phyloP scores from a whole-genome alignment of 2,797 vertebrate genomes.

The Pygocentrus nattereri region DNA sequence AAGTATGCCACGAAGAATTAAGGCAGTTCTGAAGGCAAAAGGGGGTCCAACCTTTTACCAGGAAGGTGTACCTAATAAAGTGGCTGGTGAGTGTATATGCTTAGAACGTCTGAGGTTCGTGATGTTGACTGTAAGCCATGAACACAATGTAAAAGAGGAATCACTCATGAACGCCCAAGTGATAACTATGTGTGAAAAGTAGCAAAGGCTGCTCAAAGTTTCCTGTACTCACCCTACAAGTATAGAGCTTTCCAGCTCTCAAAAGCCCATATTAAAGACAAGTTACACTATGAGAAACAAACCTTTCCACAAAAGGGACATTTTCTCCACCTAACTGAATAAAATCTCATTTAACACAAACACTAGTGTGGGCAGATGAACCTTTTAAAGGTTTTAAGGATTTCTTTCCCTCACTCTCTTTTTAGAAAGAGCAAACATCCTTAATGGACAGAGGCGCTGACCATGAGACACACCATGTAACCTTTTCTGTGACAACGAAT shows the following conservation, averaged over 20 bases:
- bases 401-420: neutral
- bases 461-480: neutral
- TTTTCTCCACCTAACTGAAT: neutral
- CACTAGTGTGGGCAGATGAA: neutral
- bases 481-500: neutral
- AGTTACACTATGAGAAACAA: neutral
- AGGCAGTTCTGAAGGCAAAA: too few relatives aligned
- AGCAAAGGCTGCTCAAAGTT: conserved; percentile 29
- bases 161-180: conserved; percentile 26
- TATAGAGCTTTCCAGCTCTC: neutral
- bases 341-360: neutral
- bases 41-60: too few relatives aligned
- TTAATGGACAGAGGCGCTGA: neutral
- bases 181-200: conserved; percentile 47
- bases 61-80: too few relatives aligned
- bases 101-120: neutral
- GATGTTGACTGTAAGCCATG: neutral
- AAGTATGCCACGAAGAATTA: too few relatives aligned
- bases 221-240: neutral
- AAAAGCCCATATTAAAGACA: neutral
- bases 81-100: too few relatives aligned
- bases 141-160: neutral
- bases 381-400: neutral
- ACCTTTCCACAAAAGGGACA: neutral
- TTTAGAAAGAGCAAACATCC: neutral